Base-by-base conservation (phyloP, 2,797 vertebrate species). In the Prionace glauca region DNA sequence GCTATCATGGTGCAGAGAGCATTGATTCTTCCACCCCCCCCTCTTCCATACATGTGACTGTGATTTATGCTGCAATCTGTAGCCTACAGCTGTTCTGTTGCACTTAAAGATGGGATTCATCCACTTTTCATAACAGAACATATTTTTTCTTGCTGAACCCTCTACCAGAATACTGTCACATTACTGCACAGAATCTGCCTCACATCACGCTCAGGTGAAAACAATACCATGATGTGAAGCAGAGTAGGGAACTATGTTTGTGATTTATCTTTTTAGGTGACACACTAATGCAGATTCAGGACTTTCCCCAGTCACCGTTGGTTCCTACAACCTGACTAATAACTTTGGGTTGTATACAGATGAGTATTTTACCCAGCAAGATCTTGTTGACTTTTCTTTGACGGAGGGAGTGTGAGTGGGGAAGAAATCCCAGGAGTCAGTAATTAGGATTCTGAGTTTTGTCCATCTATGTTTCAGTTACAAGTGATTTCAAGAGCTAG, bases 11-110 rank as follows among this genome's bases (percentile, higher is more conserved):
- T 77, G 87, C 71, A 91, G 41, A 10, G n/a, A n/a, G 50, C 74
- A 50, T 56, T 92, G 81, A 95, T 96, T 74, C 88, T 62, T 81
- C 86, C 86, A 22, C 79, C n/a, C 50, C 36, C 36, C 84, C 26
- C 62, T n/a, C 20, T 26, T 36, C 45, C 94, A 50, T 41, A 45
- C 20, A 88, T 65, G 69, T 56, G 18, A 67, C 71, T 79, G 45
- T 95, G 94, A 96, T 96, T 95, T 95, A 96, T 95, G 87, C 62
- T 56, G 92, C 50, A 56, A 41, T 56, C 56, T 14, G 41, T 62
- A 60, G 69, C 24, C 95, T 79, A 32, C 95, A 96, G 95, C 96
- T 96, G 96, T 95, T 95, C 67, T 60, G 93, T 71, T 95, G 93
- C 77, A 71, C 45, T 95, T 95, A 95, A 96, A 95, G 77, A 90